Conservation (phyloP, 2,888 invertebrate genomes). For the Tryphoninae sp. region DNA sequence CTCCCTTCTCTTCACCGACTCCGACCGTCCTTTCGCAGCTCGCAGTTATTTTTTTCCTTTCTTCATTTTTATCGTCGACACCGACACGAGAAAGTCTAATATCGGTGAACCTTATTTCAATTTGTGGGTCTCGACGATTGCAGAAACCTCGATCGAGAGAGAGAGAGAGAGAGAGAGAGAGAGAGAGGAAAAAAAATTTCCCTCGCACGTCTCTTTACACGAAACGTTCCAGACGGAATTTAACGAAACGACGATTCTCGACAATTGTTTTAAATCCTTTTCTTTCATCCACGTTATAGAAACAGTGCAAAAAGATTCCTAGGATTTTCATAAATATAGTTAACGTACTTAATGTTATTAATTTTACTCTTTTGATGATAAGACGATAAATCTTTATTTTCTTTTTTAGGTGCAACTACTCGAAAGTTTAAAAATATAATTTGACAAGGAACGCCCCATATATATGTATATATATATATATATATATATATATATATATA, state of each 20-base stretch:
- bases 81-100: conserved; percentile 8
- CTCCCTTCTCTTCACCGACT: neutral
- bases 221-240: neutral
- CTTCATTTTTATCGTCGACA: neutral
- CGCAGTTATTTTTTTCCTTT: conserved; percentile 1
- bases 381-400: too few relatives aligned
- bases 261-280: conserved; percentile 3
- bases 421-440: neutral
- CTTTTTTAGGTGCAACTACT: too few relatives aligned
- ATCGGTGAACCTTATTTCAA: conserved; percentile 16
- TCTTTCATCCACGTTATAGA: too few relatives aligned
- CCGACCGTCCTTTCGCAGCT: neutral
- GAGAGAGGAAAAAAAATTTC: conserved; percentile 5
- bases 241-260: neutral
- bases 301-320: too few relatives aligned
- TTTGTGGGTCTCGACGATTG: neutral
- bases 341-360: too few relatives aligned
- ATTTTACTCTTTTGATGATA: too few relatives aligned
- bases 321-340: too few relatives aligned
- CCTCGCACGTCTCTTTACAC: neutral
- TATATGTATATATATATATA: neutral
- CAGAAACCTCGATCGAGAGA: neutral
- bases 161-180: neutral
- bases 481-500: too few relatives aligned
- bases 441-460: neutral